phyloP scores from a whole-genome alignment of 2,888 invertebrate species.

The Xanthia togata region DNA sequence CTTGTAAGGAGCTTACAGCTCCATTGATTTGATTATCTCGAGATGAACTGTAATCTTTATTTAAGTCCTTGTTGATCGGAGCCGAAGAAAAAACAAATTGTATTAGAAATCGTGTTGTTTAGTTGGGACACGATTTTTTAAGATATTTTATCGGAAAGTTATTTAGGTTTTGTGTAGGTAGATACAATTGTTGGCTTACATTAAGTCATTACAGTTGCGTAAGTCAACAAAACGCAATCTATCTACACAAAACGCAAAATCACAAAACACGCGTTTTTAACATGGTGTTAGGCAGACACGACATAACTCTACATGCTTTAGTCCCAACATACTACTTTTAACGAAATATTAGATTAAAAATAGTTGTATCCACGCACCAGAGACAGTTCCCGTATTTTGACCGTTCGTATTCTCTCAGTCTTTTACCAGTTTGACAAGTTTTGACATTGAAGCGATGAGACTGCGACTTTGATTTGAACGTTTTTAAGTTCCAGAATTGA shows the following conservation, averaged over 20 bases:
- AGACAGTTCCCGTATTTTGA: no score
- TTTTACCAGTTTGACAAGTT: no score
- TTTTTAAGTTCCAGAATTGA: no score
- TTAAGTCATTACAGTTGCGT: no score
- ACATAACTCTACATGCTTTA: neutral
- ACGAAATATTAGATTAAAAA: no score
- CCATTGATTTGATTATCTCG: conserved; percentile 46
- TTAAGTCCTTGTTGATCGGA: conserved; percentile 9
- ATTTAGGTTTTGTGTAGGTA: neutral
- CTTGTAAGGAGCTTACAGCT: conserved; percentile 18
- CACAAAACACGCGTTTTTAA: neutral
- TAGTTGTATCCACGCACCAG: no score
- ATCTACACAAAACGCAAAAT: no score
- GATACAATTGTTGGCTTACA: no score
- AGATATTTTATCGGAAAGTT: neutral
- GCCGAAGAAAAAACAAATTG: conserved; percentile 25
- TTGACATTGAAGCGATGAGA: no score
- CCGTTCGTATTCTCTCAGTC: no score
- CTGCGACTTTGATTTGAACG: no score
- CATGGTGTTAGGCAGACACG: neutral
- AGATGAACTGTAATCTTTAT: conserved; percentile 44
- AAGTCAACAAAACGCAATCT: no score
- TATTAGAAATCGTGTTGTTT: conserved; percentile 11
- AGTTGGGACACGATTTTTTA: conserved; percentile 3
- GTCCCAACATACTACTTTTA: neutral